Evolutionary conservation across 2,113 vertebrate species (phyloP), one percentile per base, ranked within the genome.

Genomic region (Micromys minutus): DNA sequence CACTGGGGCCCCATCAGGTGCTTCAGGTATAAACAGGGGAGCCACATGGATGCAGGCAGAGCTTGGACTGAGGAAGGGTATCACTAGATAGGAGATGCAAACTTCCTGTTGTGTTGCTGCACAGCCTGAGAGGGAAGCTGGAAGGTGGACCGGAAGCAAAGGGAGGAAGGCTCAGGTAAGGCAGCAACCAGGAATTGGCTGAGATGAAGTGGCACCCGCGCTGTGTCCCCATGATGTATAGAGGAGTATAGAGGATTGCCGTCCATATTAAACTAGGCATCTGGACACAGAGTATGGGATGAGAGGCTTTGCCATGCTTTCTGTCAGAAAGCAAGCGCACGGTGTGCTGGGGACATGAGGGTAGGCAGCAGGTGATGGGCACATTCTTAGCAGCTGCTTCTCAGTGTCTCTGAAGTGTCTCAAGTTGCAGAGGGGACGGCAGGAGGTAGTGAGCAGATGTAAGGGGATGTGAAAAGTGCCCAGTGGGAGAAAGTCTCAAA

Each of bases 101-200:
- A 17, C 50, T 72, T 87, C 67, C 86, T 39, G 13, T 39, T 26
- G 10, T 47, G 83, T 34, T 34, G n/a, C 87, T 7, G n/a, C 12
- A 16, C 39, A 13, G 12, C 50, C 34, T 24, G 31, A n/a, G 31
- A 24, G 7, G 0, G 17, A 0, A n/a, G 63, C 2, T 1, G 1
- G 45, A 57, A 39, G 69, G 61, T 52, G 12, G 22, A 50, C 15
- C 7, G 0, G 5, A 0, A 0, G 17, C 10, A 0, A 1, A 15
- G 12, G 0, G 11, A 19, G 13, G 39, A 31, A 22, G 0, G 19
- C 57, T 31, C 34, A n/a, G 74, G 36, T 6, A 5, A 17, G 63
- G 17, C 26, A 34, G 65, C 21, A 7, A n/a, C 52, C 11, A 0
- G 36, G 47, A 16, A 39, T 57, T 19, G 65, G 15, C 47, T 36